phyloP scores from a whole-genome alignment of 2,797 vertebrate genomes.

The Ambastaia sidthimunki region DNA sequence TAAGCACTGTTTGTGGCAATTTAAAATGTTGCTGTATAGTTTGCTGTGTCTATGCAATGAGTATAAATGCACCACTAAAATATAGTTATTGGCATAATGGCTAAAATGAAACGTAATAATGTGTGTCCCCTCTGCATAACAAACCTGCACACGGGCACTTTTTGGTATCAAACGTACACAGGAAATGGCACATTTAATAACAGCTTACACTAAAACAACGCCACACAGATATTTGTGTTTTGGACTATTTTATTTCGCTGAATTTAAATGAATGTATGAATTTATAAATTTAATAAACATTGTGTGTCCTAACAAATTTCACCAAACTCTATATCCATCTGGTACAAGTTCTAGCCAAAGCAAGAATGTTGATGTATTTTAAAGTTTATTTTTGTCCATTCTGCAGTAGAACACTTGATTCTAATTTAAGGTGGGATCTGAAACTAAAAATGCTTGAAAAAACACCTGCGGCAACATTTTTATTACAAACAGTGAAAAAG shows the following conservation, averaged over 20 bases:
- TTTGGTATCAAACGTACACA: conserved; percentile 48
- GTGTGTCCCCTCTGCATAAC: conserved; percentile 62
- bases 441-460: not conserved
- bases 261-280: conserved; percentile 6
- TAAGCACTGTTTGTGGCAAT: conserved; percentile 47
- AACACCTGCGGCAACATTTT: not conserved
- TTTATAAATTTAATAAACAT: conserved; percentile 29
- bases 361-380: too few species aligned
- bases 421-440: not conserved
- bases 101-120: conserved; percentile 20
- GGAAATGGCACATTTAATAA: conserved; percentile 3
- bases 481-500: not conserved
- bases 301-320: not conserved
- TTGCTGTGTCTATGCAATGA: conserved; percentile 48
- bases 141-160: conserved; percentile 81
- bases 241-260: not conserved
- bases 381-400: too few species aligned
- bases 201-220: conserved; percentile 12
- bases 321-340: not conserved
- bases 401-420: too few species aligned
- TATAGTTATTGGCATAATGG: not conserved
- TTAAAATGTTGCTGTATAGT: conserved; percentile 44
- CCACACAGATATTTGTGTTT: conserved; percentile 11
- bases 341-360: too few species aligned
- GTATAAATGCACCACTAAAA: conserved; percentile 21